A percentile compares a stretch with the other conserved stretches of the same genome.
Evolutionary conservation across 2,888 invertebrate species (phyloP).

Genomic region (Dryococelus australis): DNA sequence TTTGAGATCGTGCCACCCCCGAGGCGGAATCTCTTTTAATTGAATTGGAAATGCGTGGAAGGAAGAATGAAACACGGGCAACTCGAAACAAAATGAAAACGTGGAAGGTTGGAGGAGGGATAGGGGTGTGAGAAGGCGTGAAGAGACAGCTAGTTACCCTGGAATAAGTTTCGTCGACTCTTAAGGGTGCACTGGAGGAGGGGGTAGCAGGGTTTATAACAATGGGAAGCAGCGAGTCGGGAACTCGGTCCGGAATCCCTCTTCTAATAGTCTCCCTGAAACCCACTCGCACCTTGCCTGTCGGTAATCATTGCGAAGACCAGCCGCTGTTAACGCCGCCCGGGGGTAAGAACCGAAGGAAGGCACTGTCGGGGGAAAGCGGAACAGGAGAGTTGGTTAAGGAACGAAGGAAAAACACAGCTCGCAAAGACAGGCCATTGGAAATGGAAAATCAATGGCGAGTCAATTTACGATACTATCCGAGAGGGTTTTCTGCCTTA

Average conservation of each 20-base stretch:
- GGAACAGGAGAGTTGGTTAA: neutral
- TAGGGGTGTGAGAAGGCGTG: neutral
- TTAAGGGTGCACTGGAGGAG: too few species aligned
- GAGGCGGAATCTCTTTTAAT: neutral
- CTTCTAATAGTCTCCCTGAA: neutral
- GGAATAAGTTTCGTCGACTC: neutral
- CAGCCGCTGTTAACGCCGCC: neutral
- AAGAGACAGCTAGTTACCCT: neutral
- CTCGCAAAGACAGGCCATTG: neutral
- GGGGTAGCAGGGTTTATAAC: neutral
- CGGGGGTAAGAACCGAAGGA: neutral
- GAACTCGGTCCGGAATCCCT: neutral
- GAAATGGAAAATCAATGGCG: slow-evolving; percentile 19
- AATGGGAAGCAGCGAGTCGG: neutral
- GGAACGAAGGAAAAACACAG: slow-evolving; percentile 11
- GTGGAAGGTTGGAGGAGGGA: neutral
- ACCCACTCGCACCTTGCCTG: neutral
- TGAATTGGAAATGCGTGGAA: neutral
- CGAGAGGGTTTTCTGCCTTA: neutral
- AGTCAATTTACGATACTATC: slow-evolving; percentile 24
- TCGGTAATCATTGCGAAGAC: neutral
- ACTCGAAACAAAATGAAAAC: slow-evolving; percentile 2
- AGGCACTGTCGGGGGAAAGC: neutral
- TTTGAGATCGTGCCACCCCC: too few species aligned
- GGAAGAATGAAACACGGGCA: neutral